A percentile compares a stretch with the other conserved stretches of the same genome.
Evolutionary conservation across 2,888 invertebrate genomes (phyloP).

Genomic region (Nemotelus pantherinus): DNA sequence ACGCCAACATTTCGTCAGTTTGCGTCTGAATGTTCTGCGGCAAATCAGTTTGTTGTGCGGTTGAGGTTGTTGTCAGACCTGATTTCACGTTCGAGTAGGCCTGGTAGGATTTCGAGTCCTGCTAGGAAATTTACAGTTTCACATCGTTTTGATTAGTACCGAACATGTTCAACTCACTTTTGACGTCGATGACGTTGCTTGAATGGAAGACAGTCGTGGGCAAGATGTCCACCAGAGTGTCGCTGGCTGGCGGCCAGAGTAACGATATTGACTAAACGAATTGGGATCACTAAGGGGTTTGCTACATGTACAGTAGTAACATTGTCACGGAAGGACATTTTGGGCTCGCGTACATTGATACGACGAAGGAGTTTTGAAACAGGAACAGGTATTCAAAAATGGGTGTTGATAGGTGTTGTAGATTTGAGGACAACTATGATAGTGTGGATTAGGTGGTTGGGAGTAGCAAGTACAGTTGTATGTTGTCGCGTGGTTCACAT

Average conservation of each 20-base stretch:
- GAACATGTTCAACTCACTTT: slow-evolving; percentile 39
- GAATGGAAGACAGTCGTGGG: slow-evolving; percentile 60
- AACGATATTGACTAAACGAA: slow-evolving; percentile 18
- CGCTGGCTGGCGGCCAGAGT: slow-evolving; percentile 54
- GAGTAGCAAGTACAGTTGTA: slow-evolving; percentile 23
- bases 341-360: slow-evolving; percentile 40
- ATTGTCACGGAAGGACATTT: slow-evolving; percentile 48
- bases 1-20: slow-evolving; percentile 49
- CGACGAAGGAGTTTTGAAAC: slow-evolving; percentile 2
- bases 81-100: slow-evolving; percentile 2
- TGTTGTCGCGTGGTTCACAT: slow-evolving; percentile 31
- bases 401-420: slow-evolving; percentile 29
- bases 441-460: slow-evolving; percentile 22
- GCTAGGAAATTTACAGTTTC: not conserved
- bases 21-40: slow-evolving; percentile 50
- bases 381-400: slow-evolving; percentile 7
- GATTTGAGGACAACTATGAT: slow-evolving; percentile 45
- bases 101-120: slow-evolving; percentile 11
- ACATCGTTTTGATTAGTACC: too few relatives aligned
- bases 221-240: slow-evolving; percentile 64
- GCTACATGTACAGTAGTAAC: slow-evolving; percentile 44
- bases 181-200: slow-evolving; percentile 49
- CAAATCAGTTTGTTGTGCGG: slow-evolving; percentile 49
- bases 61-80: slow-evolving; percentile 30
- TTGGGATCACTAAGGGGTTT: slow-evolving; percentile 27